A percentile compares a stretch with the other conserved stretches of the same genome.
phyloP scores from a whole-genome alignment of 2,888 invertebrate species.

The Xylota sylvarum region DNA sequence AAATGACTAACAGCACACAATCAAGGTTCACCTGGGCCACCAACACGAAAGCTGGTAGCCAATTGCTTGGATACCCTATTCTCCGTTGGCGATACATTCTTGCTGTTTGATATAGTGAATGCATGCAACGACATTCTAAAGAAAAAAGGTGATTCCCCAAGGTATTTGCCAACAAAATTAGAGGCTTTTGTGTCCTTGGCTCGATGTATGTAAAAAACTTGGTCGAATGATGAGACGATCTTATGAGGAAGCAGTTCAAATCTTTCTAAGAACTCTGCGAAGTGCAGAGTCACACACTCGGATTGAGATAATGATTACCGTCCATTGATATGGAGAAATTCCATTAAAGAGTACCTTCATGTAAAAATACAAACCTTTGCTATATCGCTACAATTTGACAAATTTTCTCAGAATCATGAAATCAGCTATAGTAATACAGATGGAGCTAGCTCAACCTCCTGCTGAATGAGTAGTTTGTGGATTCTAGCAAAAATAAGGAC shows the following conservation, averaged over 20 bases:
- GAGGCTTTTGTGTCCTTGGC: slow-evolving; percentile 97
- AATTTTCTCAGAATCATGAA: no score
- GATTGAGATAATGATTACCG: slow-evolving; percentile 98
- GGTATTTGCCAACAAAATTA: slow-evolving; percentile 96
- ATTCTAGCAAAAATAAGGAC: no score
- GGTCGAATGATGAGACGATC: slow-evolving; percentile 99
- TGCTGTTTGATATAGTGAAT: slow-evolving; percentile 98
- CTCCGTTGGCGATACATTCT: slow-evolving; percentile 98
- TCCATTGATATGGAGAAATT: no score
- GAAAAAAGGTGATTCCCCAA: slow-evolving; percentile 98
- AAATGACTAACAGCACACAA: slow-evolving; percentile 95
- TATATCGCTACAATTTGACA: no score
- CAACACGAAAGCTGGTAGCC: slow-evolving; percentile 95
- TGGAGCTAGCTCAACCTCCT: no score
- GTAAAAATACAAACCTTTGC: no score
- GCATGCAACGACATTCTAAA: slow-evolving; percentile 98
- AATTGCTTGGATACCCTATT: slow-evolving; percentile 97
- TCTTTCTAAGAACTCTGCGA: slow-evolving; percentile 94
- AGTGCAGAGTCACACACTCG: slow-evolving; percentile 98
- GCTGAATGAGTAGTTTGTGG: no score
- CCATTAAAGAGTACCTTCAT: no score
- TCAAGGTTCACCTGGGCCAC: slow-evolving; percentile 96
- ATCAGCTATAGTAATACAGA: no score
- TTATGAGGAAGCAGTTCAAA: slow-evolving; percentile 98
- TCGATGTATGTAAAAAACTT: slow-evolving; percentile 98